Percentiles rank a stretch among this genome's conserved stretches.
phyloP scores from a whole-genome alignment of 2,888 invertebrate genomes.

The Epirrita christyi region DNA sequence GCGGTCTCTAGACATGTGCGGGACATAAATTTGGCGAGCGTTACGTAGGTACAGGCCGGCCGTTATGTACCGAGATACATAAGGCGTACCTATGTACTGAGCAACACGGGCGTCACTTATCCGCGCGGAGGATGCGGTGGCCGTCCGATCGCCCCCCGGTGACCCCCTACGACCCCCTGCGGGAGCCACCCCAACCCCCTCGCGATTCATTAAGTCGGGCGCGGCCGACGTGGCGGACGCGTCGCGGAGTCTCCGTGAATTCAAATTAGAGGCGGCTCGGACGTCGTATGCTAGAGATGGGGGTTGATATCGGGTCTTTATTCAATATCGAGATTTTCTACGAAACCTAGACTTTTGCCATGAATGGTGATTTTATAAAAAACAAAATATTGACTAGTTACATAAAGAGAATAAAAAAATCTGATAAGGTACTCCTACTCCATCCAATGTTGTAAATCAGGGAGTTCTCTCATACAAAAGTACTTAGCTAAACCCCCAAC shows the following conservation, averaged over 20 bases:
- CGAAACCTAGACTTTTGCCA: background rate
- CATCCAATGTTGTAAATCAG: too few species aligned
- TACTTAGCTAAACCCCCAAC: too few species aligned
- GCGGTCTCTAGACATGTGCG: conserved; percentile 84
- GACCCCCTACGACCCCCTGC: conserved; percentile 50
- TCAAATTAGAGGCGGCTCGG: conserved; percentile 84
- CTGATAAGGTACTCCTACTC: too few species aligned
- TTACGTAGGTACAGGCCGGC: conserved; percentile 80
- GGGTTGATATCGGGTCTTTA: conserved; percentile 28
- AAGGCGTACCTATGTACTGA: conserved; percentile 73
- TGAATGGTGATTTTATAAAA: background rate
- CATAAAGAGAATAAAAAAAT: too few species aligned
- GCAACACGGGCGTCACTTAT: conserved; percentile 85
- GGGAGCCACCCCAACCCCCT: conserved; percentile 64
- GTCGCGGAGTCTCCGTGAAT: conserved; percentile 85
- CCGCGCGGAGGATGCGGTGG: conserved; percentile 84
- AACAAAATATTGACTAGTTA: background rate
- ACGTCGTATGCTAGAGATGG: conserved; percentile 75
- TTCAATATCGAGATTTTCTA: conserved; percentile 38
- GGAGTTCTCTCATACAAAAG: too few species aligned
- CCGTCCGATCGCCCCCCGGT: conserved; percentile 76
- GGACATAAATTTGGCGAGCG: conserved; percentile 84
- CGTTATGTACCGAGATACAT: conserved; percentile 78
- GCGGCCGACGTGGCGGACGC: conserved; percentile 83
- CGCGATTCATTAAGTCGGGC: conserved; percentile 84